These are phyloP conservation scores for Pteria penguin DNA, from an alignment of 2,888 invertebrate genomes.

Conservation along the genomic window DNA sequence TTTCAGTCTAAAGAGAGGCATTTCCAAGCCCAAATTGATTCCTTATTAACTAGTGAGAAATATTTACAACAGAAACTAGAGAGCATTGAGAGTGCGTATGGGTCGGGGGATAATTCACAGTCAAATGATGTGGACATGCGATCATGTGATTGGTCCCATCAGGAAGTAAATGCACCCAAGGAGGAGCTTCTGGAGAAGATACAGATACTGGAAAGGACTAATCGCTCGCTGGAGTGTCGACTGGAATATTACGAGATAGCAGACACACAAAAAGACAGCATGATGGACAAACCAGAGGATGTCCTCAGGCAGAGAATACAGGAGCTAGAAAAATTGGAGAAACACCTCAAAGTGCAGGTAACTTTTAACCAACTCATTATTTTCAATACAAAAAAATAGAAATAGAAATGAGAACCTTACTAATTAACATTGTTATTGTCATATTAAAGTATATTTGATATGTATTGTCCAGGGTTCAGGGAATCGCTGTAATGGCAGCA, in stretches of 20 bases:
- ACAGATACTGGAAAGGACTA: constrained; percentile 46
- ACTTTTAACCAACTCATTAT: too few relatives aligned
- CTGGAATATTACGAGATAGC: constrained; percentile 21
- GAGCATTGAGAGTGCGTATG: not conserved
- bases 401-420: too few relatives aligned
- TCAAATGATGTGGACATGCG: not conserved
- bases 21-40: not conserved
- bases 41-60: not conserved
- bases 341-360: constrained; percentile 74
- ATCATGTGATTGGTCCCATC: not conserved
- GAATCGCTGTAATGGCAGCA: too few relatives aligned
- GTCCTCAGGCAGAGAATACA: constrained; percentile 71
- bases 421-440: too few relatives aligned
- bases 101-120: not conserved
- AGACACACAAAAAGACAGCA: constrained; percentile 38
- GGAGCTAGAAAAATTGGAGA: constrained; percentile 75
- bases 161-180: constrained; percentile 18
- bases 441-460: too few relatives aligned
- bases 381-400: not conserved
- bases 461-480: too few relatives aligned
- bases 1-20: not conserved
- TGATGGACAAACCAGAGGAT: constrained; percentile 74
- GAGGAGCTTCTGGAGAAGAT: constrained; percentile 47
- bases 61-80: not conserved
- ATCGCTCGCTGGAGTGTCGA: constrained; percentile 33